These are phyloP conservation scores for Hydraecia micacea DNA, from an alignment of 2,888 invertebrate species.

Conservation along the genomic window DNA sequence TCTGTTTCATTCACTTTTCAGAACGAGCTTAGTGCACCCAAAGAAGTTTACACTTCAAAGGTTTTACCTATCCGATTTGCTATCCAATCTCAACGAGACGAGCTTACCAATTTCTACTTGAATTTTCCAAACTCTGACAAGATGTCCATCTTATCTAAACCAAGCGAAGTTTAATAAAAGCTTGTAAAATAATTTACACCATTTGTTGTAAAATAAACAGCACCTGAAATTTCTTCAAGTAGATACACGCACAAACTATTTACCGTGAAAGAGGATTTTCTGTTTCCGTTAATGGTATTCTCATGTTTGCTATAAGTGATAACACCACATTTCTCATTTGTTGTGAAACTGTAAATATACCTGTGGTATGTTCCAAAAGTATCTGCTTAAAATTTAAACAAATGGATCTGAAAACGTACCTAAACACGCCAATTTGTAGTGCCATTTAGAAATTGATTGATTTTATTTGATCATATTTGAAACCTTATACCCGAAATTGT, in stretches of 20 bases:
- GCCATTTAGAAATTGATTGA: not conserved
- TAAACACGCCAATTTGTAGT: not conserved
- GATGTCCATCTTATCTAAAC: not conserved
- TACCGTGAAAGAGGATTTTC: conserved; percentile 48
- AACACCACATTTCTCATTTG: conserved; percentile 53
- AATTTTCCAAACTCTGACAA: not conserved
- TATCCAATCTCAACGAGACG: not conserved
- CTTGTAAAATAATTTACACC: not conserved
- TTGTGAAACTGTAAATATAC: not conserved
- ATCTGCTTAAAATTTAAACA: too few species aligned
- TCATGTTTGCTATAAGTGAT: conserved; percentile 45
- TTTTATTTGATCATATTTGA: not conserved
- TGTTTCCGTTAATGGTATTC: conserved; percentile 52
- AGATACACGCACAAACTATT: conserved; percentile 24
- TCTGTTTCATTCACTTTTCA: too few species aligned
- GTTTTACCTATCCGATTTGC: not conserved
- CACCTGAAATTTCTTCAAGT: conserved; percentile 17
- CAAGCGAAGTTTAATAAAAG: not conserved
- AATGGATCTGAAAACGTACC: not conserved
- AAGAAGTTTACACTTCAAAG: not conserved
- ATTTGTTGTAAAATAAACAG: not conserved
- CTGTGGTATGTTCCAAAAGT: not conserved
- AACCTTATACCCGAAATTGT: not conserved
- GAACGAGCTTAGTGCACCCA: not conserved
- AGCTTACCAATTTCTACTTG: not conserved